These are phyloP conservation scores for Cremastinae sp. DNA, from an alignment of 2,888 invertebrate species.

Conservation along the genomic window DNA sequence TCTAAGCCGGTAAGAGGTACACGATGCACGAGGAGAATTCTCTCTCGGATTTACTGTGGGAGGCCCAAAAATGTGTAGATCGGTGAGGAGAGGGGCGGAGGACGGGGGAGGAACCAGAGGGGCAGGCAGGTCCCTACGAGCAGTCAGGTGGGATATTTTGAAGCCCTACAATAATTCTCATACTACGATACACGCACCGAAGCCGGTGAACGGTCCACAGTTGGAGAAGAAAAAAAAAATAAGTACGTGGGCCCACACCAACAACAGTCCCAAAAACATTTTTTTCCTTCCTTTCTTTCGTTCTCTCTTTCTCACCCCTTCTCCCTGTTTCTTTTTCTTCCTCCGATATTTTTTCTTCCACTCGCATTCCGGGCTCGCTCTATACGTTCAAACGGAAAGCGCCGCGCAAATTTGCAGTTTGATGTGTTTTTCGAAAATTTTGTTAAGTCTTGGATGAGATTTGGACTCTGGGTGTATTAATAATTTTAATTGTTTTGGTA, in stretches of 20 bases:
- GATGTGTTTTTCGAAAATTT: no score
- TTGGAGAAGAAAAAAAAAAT: background rate
- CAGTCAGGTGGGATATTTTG: slow-evolving; percentile 65
- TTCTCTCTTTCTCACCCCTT: slow-evolving; percentile 14
- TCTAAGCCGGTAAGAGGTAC: no score
- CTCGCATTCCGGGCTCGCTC: slow-evolving; percentile 13
- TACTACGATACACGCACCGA: slow-evolving; percentile 16
- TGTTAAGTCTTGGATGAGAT: no score
- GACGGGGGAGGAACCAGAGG: slow-evolving; percentile 25
- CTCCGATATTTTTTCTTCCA: slow-evolving; percentile 35
- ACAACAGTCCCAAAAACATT: background rate
- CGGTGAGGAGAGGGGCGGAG: slow-evolving; percentile 20
- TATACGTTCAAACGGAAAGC: no score
- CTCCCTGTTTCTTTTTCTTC: slow-evolving; percentile 6
- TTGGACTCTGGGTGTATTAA: no score
- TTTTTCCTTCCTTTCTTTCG: slow-evolving; percentile 13
- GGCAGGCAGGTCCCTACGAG: slow-evolving; percentile 52
- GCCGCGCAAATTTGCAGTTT: no score
- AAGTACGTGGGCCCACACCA: no score
- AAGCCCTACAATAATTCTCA: slow-evolving; percentile 50
- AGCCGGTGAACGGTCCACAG: slow-evolving; percentile 46
- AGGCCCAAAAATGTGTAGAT: slow-evolving; percentile 19
- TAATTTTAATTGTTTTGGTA: no score
- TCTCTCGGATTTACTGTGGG: no score
- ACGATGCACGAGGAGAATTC: background rate